Evolutionary conservation across 2,113 vertebrate genomes (phyloP), one percentile per base, ranked within the genome.

Genomic region (Isichthys henryi): DNA sequence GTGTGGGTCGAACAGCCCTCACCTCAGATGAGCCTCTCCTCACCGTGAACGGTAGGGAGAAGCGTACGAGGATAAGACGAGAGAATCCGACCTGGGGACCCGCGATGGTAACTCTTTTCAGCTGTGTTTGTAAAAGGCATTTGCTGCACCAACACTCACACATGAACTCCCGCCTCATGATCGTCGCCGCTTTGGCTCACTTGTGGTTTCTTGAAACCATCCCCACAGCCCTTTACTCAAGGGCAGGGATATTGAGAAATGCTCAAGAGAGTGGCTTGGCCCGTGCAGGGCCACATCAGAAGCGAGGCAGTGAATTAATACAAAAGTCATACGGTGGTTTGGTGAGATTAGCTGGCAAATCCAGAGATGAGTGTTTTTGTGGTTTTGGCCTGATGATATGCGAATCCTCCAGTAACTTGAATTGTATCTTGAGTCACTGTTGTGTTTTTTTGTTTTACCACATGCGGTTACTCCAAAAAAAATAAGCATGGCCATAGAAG

Each of bases 91-190:
- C 48, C 77, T 5, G 19, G 13, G 52, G 39, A 35, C n/a, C 50
- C 43, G 27, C 39, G 0, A 11, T 4, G 21, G 80, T 92, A 91
- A 93, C 90, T 62, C 82, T 70, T 92, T 88, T 93, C 90, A 93
- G 92, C 93, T 90, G 49, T 90, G 88, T 39, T n/a, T 88, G 74
- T 84, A 92, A 91, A 89, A 52, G 90, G 88, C 86, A 80, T 93
- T 86, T 66, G 87, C 52, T 13, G 7, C n/a, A 49, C 15, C 13
- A 58, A 70, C 74, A 88, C 82, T 45, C 66, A 90, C 88, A 89
- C 88, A 80, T 89, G 92, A 93, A 91, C 7, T 31, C 70, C 62
- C n/a, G 86, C 86, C 23, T 56, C 74, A 89, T 86, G 91, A 91
- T 62, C 90, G 27, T 19, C n/a, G 53, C 52, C 8, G 27, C 88